phyloP scores from a whole-genome alignment of 2,797 vertebrate genomes.

The Schizopygopsis pylzovi region DNA sequence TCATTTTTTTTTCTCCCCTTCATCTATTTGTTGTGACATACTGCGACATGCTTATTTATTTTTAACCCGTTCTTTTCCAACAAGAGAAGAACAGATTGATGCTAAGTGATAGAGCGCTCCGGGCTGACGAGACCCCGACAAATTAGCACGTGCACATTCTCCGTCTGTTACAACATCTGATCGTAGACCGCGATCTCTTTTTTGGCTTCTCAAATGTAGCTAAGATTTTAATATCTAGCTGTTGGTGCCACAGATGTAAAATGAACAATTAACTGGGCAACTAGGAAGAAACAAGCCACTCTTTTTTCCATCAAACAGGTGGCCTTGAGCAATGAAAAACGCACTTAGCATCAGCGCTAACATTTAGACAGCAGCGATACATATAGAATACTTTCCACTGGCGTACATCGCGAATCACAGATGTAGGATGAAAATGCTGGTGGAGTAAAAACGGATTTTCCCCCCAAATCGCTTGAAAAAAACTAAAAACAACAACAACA shows the following conservation, averaged over 20 bases:
- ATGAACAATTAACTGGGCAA: conserved; percentile 38
- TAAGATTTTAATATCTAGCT: conserved; percentile 44
- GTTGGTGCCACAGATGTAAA: conserved; percentile 38
- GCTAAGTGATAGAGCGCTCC: conserved; percentile 31
- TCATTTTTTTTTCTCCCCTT: conserved; percentile 4
- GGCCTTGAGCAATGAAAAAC: conserved; percentile 48
- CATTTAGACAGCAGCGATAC: neutral
- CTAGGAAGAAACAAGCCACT: conserved; percentile 41
- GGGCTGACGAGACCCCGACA: conserved; percentile 38
- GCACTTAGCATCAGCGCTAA: conserved; percentile 7
- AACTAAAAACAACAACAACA: conserved; percentile 30
- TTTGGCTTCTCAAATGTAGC: conserved; percentile 29
- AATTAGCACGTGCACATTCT: conserved; percentile 41
- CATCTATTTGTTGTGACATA: conserved; percentile 51
- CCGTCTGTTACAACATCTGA: conserved; percentile 54
- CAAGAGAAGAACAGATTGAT: conserved; percentile 46
- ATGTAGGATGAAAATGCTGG: conserved; percentile 14
- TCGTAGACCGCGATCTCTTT: neutral
- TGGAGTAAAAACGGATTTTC: conserved; percentile 6
- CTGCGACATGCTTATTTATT: conserved; percentile 49
- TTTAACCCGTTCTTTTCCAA: conserved; percentile 36
- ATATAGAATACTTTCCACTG: neutral
- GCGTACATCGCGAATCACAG: neutral
- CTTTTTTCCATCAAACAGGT: conserved; percentile 57
- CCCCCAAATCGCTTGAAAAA: conserved; percentile 50